Percentiles rank a stretch among this genome's conserved stretches.
Evolutionary conservation across 2,888 invertebrate species (phyloP).

Genomic region (Pristionchus exspectatus): DNA sequence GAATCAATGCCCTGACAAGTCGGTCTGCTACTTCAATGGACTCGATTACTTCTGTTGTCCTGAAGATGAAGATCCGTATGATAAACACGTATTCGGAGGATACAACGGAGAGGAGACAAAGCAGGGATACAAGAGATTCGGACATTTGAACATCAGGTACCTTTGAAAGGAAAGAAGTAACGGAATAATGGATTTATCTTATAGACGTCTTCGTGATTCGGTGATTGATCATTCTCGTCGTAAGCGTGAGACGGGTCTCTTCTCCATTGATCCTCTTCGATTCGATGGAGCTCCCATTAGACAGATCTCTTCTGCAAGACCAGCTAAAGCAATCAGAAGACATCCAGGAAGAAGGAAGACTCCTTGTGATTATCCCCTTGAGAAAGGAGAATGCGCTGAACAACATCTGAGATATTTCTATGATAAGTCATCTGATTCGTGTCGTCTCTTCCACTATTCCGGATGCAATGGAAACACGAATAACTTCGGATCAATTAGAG

Average conservation of each 20-base stretch:
- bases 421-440: conserved; percentile 73
- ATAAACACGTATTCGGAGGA: conserved; percentile 69
- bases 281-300: conserved; percentile 67
- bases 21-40: conserved; percentile 78
- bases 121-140: conserved; percentile 75
- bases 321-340: conserved; percentile 38
- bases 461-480: conserved; percentile 77
- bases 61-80: conserved; percentile 77
- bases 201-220: conserved; percentile 23
- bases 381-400: conserved; percentile 72
- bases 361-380: conserved; percentile 58
- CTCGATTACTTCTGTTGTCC: conserved; percentile 78
- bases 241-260: conserved; percentile 61
- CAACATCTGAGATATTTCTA: conserved; percentile 76
- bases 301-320: conserved; percentile 53
- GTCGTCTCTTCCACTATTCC: conserved; percentile 77
- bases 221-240: neutral
- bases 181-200: conserved; percentile 47
- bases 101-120: conserved; percentile 55
- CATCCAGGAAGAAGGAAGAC: conserved; percentile 54
- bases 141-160: conserved; percentile 70
- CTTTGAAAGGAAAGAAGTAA: conserved; percentile 59
- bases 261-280: conserved; percentile 74
- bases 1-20: conserved; percentile 75
- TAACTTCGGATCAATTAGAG: conserved; percentile 75